Evolutionary conservation across 2,888 invertebrate species (phyloP).

Genomic region (Philhelius pedissequus): DNA sequence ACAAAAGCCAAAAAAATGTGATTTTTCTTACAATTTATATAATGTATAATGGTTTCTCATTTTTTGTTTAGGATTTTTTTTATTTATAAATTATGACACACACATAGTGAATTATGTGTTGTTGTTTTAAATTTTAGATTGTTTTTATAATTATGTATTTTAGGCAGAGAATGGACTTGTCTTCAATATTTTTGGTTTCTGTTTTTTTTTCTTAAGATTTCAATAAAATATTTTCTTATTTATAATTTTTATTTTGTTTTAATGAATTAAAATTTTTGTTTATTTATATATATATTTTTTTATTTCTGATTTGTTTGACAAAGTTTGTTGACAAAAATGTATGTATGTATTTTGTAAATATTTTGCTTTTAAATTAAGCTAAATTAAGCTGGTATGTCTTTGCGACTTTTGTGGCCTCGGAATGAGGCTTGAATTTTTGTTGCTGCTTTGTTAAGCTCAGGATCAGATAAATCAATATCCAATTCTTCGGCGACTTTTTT

Average conservation of each 20-base stretch:
- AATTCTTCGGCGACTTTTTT: slow-evolving; percentile 86
- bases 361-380: slow-evolving; percentile 70
- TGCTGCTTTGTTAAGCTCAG: slow-evolving; percentile 92
- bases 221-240: slow-evolving; percentile 40
- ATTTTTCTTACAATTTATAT: slow-evolving; percentile 36
- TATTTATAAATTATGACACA: slow-evolving; percentile 15
- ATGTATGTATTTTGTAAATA: slow-evolving; percentile 64
- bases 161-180: slow-evolving; percentile 61
- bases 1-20: slow-evolving; percentile 43
- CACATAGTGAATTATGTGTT: slow-evolving; percentile 6
- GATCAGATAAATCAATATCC: slow-evolving; percentile 92
- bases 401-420: slow-evolving; percentile 93
- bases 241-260: slow-evolving; percentile 3
- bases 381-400: slow-evolving; percentile 79
- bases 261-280: slow-evolving; percentile 30
- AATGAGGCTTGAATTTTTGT: slow-evolving; percentile 96
- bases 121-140: slow-evolving; percentile 5
- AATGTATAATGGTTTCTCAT: slow-evolving; percentile 32
- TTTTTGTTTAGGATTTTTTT: slow-evolving; percentile 6
- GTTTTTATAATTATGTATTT: slow-evolving; percentile 39
- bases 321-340: slow-evolving; percentile 41
- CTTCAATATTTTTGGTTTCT: neutral
- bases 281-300: slow-evolving; percentile 43
- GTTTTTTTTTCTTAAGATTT: slow-evolving; percentile 1
- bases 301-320: slow-evolving; percentile 61